Percentiles rank a stretch among this genome's conserved stretches.
Evolutionary conservation across 1,140 invertebrate species (phyloP).

Genomic region (Hesperophylax magnus): DNA sequence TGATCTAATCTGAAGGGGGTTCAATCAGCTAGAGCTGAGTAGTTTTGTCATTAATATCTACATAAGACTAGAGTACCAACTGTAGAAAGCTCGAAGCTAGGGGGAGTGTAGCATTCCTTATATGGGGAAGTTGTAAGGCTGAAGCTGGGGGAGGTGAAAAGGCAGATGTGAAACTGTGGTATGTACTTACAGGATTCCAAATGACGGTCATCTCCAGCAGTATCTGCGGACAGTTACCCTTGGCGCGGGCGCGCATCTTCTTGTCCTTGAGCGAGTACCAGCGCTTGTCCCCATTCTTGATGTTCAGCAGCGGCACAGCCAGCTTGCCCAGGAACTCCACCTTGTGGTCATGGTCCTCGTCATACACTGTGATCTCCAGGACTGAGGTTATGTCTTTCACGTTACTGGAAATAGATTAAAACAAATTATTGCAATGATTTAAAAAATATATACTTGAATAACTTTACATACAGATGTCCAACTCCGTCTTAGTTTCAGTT

Average conservation of each 20-base stretch:
- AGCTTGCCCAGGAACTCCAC: constrained; percentile 97
- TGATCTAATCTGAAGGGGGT: too few species aligned
- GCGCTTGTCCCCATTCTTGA: constrained; percentile 91
- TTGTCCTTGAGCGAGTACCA: constrained; percentile 99
- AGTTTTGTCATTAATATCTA: too few species aligned
- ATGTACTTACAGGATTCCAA: constrained; percentile 86
- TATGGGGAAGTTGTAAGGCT: too few species aligned
- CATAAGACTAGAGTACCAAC: too few species aligned
- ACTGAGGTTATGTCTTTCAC: constrained; percentile 98
- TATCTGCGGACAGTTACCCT: constrained; percentile 93
- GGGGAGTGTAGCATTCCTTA: too few species aligned
- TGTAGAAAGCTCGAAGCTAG: too few species aligned
- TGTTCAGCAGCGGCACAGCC: constrained; percentile 88
- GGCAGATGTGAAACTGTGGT: background rate
- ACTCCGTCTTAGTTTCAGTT: too few species aligned
- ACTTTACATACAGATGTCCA: too few species aligned
- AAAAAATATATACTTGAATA: too few species aligned
- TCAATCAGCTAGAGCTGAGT: too few species aligned
- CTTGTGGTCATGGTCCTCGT: constrained; percentile 98
- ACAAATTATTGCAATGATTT: background rate
- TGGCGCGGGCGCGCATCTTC: constrained; percentile 89
- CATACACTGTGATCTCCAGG: constrained; percentile 97
- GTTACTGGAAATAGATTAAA: constrained; percentile 76
- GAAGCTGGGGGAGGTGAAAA: too few species aligned
- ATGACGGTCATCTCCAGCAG: constrained; percentile 92